Evolutionary conservation across 2,797 vertebrate species (phyloP), one percentile per base, ranked within the genome.

Genomic region (Galaxias olidus): DNA sequence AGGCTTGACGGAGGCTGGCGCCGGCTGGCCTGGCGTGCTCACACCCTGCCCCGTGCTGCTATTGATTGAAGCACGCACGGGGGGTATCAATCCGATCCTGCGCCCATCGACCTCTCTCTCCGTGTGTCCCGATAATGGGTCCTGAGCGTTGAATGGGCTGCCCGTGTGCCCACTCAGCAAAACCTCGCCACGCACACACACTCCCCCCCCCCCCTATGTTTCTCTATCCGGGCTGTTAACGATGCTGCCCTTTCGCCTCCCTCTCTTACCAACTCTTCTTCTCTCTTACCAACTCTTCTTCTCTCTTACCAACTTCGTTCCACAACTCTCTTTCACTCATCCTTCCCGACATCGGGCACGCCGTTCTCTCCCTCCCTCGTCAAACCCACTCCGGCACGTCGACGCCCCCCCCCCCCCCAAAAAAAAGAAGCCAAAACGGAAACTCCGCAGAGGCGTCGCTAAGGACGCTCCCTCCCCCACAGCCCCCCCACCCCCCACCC

Each of bases 1-100:
- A n/a, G n/a, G n/a, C n/a, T n/a, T n/a, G n/a, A n/a, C n/a, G n/a
- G n/a, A n/a, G n/a, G n/a, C n/a, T n/a, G n/a, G n/a, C n/a, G n/a
- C n/a, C n/a, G n/a, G n/a, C n/a, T n/a, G n/a, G n/a, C n/a, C n/a
- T n/a, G n/a, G n/a, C n/a, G n/a, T n/a, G n/a, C n/a, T n/a, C n/a
- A n/a, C n/a, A n/a, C n/a, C n/a, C n/a, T n/a, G n/a, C n/a, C n/a
- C n/a, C n/a, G n/a, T n/a, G n/a, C n/a, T 91, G 89, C 90, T 91
- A 92, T 85, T 86, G 88, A 93, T 92, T 91, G 82, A 84, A 30
- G 30, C 86, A 87, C 83, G 88, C 80, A 76, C 75, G 18, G 20
- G 66, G 69, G 73, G 79, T 83, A 88, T 89, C 80, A 88, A 87
- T 92, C 91, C 84, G 79, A 83, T 89, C 90, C 87, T 79, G 66